A percentile compares a stretch with the other conserved stretches of the same genome.
These are phyloP conservation scores for Iphiclides podalirius DNA, from an alignment of 2,888 invertebrate genomes.

Conservation along the genomic window DNA sequence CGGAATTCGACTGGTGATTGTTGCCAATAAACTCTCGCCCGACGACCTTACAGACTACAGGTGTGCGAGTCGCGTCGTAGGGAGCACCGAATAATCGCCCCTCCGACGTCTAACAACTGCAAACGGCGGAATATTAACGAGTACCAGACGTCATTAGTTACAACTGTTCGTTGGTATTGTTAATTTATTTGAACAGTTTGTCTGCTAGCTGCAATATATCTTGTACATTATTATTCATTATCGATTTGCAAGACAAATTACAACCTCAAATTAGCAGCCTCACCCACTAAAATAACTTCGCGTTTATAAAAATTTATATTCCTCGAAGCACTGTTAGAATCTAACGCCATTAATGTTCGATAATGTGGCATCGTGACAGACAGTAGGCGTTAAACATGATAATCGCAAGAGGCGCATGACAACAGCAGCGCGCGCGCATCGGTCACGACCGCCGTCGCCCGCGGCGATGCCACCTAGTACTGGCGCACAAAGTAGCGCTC, in stretches of 20 bases:
- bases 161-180: too few relatives aligned
- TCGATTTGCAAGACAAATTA: too few relatives aligned
- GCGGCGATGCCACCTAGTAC: conserved; percentile 39
- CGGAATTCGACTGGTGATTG: conserved; percentile 18
- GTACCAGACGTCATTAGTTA: not conserved
- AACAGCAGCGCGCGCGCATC: conserved; percentile 63
- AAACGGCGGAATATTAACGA: conserved; percentile 7
- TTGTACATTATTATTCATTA: too few relatives aligned
- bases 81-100: conserved; percentile 2
- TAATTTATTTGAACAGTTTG: too few relatives aligned
- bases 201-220: too few relatives aligned
- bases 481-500: conserved; percentile 39
- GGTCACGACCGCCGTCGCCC: conserved; percentile 63
- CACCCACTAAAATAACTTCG: too few relatives aligned
- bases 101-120: not conserved
- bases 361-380: conserved; percentile 29
- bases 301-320: conserved; percentile 3
- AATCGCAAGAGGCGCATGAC: conserved; percentile 73
- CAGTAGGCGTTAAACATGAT: conserved; percentile 59
- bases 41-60: conserved; percentile 8
- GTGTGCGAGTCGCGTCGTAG: conserved; percentile 3
- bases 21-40: conserved; percentile 18
- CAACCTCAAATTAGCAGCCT: too few relatives aligned
- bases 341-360: conserved; percentile 5
- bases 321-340: not conserved